phyloP scores from a whole-genome alignment of 2,888 invertebrate species.

The Diaperis boleti region DNA sequence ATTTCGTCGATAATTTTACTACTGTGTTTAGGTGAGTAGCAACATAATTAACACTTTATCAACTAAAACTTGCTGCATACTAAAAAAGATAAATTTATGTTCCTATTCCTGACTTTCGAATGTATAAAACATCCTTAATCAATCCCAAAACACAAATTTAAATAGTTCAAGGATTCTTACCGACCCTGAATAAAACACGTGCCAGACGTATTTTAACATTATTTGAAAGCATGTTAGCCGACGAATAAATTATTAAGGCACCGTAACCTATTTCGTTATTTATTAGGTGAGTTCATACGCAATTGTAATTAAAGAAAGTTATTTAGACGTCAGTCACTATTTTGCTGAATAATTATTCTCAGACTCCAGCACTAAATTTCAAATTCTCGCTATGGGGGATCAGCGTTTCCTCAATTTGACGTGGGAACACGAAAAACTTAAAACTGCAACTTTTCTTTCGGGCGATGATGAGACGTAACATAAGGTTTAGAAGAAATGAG shows the following conservation, averaged over 20 bases:
- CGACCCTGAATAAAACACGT: slow-evolving; percentile 32
- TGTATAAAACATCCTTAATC: slow-evolving; percentile 25
- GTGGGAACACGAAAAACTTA: too few relatives aligned
- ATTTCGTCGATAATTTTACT: background rate
- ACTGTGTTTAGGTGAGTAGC: background rate
- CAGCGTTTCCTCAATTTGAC: too few relatives aligned
- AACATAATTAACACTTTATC: too few relatives aligned
- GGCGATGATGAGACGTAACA: too few relatives aligned
- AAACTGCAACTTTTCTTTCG: too few relatives aligned
- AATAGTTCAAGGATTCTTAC: slow-evolving; percentile 36
- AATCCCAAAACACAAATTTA: slow-evolving; percentile 26
- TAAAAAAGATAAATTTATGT: background rate
- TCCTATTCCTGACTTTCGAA: background rate
- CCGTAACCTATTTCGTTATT: slow-evolving; percentile 16
- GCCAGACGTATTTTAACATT: slow-evolving; percentile 36
- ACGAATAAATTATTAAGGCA: slow-evolving; percentile 30
- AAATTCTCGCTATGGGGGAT: too few relatives aligned
- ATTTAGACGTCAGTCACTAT: too few relatives aligned
- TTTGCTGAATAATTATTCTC: too few relatives aligned
- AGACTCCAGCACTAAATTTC: too few relatives aligned
- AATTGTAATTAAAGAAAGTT: too few relatives aligned
- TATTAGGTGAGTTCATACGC: too few relatives aligned
- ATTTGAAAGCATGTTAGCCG: slow-evolving; percentile 32
- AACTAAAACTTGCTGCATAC: background rate
- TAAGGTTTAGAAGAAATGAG: too few relatives aligned